A percentile compares a stretch with the other conserved stretches of the same genome.
phyloP scores from a whole-genome alignment of 2,797 vertebrate species.

The Propithecus perrieri region DNA sequence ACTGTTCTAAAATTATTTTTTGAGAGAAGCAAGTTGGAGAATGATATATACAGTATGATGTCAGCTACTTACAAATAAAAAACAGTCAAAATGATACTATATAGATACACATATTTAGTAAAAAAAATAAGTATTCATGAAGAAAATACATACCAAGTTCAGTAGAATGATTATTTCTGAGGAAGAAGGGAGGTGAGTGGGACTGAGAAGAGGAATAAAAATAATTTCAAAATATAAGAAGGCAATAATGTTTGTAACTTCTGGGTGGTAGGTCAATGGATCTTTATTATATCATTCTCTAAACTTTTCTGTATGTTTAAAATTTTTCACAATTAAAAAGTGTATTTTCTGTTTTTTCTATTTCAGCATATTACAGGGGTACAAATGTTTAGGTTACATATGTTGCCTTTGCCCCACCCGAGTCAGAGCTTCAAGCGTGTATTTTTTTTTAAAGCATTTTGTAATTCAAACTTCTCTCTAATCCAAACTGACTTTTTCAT shows the following conservation, averaged over 20 bases:
- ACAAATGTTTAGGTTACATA: too few relatives aligned
- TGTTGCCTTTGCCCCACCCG: too few relatives aligned
- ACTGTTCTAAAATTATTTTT: neutral
- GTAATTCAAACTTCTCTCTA: constrained; percentile 3
- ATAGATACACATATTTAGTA: neutral
- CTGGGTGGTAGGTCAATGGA: neutral
- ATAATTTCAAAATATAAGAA: neutral
- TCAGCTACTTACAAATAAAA: constrained; percentile 2
- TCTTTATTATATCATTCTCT: neutral
- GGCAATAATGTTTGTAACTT: neutral
- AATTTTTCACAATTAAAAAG: neutral
- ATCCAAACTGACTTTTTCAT: neutral
- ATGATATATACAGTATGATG: neutral
- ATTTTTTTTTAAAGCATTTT: neutral
- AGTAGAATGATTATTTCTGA: neutral
- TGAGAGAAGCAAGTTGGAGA: neutral
- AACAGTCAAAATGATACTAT: neutral
- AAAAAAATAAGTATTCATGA: neutral
- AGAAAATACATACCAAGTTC: neutral
- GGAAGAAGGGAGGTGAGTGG: neutral
- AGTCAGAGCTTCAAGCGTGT: too few relatives aligned
- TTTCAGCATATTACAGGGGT: too few relatives aligned
- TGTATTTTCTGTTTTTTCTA: neutral
- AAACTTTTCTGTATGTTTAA: neutral
- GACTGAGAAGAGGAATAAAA: neutral